Percentiles rank a stretch among this genome's conserved stretches.
These are phyloP conservation scores for Pelochelys cantorii DNA, from an alignment of 2,797 vertebrate genomes.

Conservation along the genomic window DNA sequence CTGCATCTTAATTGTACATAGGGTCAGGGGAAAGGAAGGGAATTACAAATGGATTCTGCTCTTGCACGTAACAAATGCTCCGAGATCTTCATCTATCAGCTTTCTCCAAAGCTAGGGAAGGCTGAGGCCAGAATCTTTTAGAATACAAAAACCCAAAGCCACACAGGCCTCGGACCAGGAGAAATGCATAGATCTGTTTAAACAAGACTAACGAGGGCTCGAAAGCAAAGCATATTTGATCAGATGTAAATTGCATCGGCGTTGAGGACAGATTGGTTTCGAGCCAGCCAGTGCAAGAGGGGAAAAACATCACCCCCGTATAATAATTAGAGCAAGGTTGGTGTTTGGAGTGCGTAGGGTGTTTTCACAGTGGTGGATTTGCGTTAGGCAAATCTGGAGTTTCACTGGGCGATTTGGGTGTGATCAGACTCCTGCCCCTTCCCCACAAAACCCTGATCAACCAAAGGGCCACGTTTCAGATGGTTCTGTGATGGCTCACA, in stretches of 20 bases:
- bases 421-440: background rate
- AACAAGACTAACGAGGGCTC: constrained; percentile 58
- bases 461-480: background rate
- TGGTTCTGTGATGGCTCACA: background rate
- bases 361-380: background rate
- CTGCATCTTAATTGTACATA: background rate
- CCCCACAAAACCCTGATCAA: background rate
- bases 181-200: constrained; percentile 37
- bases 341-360: background rate
- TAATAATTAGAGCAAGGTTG: constrained; percentile 20
- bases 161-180: background rate
- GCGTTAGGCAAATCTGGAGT: background rate
- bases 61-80: background rate
- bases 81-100: background rate
- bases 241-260: constrained; percentile 60
- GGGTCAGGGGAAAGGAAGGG: background rate
- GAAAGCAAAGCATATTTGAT: constrained; percentile 40
- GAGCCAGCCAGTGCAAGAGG: constrained; percentile 35
- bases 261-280: constrained; percentile 63
- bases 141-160: constrained; percentile 30
- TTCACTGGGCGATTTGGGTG: background rate
- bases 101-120: background rate
- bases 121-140: constrained; percentile 4
- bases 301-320: constrained; percentile 27
- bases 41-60: background rate